Evolutionary conservation across 2,113 vertebrate genomes (phyloP).

Genomic region (Salvelinus alpinus): DNA sequence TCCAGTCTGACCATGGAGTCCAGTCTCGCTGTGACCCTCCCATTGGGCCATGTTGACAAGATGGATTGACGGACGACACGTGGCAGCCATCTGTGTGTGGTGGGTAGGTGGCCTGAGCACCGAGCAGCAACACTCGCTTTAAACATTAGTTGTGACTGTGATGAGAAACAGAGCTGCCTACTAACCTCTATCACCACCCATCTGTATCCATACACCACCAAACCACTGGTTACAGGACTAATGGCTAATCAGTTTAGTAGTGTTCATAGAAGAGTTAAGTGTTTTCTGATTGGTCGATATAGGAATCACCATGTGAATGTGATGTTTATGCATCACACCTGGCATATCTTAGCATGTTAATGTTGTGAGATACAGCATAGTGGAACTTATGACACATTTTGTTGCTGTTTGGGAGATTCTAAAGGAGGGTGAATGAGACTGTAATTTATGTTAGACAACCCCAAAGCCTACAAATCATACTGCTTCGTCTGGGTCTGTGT

Average conservation of each 20-base stretch:
- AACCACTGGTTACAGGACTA: slow-evolving; percentile 1
- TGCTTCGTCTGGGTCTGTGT: neutral
- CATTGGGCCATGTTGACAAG: slow-evolving; percentile 38
- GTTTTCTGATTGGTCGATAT: no score
- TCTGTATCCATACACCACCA: slow-evolving; percentile 11
- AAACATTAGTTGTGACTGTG: slow-evolving; percentile 30
- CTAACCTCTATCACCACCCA: neutral
- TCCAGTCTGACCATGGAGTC: neutral
- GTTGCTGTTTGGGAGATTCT: neutral
- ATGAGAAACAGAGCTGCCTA: slow-evolving; percentile 42
- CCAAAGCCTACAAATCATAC: neutral
- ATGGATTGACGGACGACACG: slow-evolving; percentile 46
- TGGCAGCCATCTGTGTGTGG: slow-evolving; percentile 58
- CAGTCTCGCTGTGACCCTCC: slow-evolving; percentile 27
- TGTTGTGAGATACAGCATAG: no score
- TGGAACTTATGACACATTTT: no score
- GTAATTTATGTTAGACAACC: neutral
- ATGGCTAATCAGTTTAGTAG: neutral
- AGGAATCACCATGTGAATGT: no score
- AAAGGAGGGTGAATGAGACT: neutral
- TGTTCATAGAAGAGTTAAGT: no score
- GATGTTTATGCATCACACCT: no score
- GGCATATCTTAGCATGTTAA: no score
- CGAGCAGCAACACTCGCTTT: slow-evolving; percentile 20
- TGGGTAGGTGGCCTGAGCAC: slow-evolving; percentile 42